Base-by-base conservation (phyloP, 2,113 vertebrate genomes). In the Epinephelus lanceolatus region DNA sequence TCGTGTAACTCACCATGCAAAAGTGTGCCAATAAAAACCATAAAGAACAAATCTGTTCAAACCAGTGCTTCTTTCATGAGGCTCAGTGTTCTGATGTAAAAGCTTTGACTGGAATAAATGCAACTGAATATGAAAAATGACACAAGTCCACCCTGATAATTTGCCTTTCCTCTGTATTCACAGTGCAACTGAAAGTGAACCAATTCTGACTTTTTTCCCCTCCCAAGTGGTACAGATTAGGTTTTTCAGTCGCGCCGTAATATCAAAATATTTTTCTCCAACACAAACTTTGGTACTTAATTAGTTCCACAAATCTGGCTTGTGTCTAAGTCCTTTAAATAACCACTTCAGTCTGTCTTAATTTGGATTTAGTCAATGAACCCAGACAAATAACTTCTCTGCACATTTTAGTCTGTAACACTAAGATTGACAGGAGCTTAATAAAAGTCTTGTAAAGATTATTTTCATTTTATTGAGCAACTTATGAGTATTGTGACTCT, bases 341-440 rank as follows among this genome's bases (percentile, higher is more conserved):
- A 17, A 81, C 23, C 65, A 30, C 78, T 80, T 23, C 55, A 67
- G 4, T 55, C 61, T 61, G 67, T 66, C 56, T 81, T 84, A 42
- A 79, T 84, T 71, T 80, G 75, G 78, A 79, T 88, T 84, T 86
- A 82, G 71, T 83, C 57, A 40, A 40, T 45, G 71, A 78, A 84
- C 75, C 81, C 67, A 79, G 63, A 85, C 75, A 83, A 80, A 90
- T 77, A 85, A 82, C 81, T 61, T 78, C 60, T 59, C 55, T 52
- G 27, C 17, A n/a, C 33, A 71, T 69, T 86, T 74, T 21, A 59
- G 53, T 68, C 70, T 57, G 52, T 76, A 69, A 45, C 30, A 75
- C 23, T 57, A n/a, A 72, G 76, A 78, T 21, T 84, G 73, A 66
- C 51, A 11, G 66, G 19, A 71, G 55, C 49, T 85, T 74, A 56